Evolutionary conservation across 2,888 invertebrate species (phyloP).

Genomic region (Silvanus unidentatus): DNA sequence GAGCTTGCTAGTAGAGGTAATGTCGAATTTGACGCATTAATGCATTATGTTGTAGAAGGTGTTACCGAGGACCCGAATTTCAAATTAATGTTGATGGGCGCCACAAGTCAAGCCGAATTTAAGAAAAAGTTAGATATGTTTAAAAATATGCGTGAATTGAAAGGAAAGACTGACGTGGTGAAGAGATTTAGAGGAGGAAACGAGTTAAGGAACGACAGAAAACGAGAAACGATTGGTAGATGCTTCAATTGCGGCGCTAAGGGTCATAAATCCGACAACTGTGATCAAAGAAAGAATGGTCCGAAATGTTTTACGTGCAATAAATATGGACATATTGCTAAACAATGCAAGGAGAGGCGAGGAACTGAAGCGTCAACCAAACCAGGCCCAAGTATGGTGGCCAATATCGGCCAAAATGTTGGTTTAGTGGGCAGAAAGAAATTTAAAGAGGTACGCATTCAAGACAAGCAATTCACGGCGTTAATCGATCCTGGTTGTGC

Average conservation of each 20-base stretch:
- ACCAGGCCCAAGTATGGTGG: neutral
- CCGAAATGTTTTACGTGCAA: neutral
- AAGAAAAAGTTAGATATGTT: neutral
- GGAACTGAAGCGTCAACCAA: neutral
- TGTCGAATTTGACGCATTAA: constrained; percentile 34
- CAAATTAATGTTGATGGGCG: constrained; percentile 25
- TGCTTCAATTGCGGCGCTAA: neutral
- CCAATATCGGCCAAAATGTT: neutral
- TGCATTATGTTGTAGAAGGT: constrained; percentile 41
- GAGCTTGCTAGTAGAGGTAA: constrained; percentile 36
- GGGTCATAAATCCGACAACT: neutral
- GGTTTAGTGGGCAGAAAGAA: too few relatives aligned
- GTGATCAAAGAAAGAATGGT: neutral
- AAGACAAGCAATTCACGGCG: neutral
- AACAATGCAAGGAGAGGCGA: neutral
- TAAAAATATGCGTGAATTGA: neutral
- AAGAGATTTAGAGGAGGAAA: too few relatives aligned
- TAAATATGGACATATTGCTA: neutral
- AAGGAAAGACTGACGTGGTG: too few relatives aligned
- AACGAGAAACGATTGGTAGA: neutral
- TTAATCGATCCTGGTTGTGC: neutral
- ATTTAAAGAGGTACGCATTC: too few relatives aligned
- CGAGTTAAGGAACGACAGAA: too few relatives aligned
- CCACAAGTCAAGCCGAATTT: neutral
- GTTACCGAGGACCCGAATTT: constrained; percentile 26